phyloP scores from a whole-genome alignment of 2,888 invertebrate genomes.

The Thymelicus sylvestris region DNA sequence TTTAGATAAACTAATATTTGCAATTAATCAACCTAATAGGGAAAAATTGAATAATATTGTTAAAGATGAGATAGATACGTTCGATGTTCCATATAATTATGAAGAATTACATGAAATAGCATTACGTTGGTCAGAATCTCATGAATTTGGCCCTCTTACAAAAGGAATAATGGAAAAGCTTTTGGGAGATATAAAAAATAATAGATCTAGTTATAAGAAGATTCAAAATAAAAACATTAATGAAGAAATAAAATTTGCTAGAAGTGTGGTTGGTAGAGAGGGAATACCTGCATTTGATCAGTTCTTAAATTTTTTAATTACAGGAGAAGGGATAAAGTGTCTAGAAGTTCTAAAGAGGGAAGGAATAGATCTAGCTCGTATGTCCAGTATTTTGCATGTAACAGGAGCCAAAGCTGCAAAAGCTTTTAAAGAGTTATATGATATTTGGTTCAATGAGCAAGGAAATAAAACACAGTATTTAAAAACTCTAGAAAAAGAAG shows the following conservation, averaged over 20 bases:
- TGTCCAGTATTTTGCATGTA: no score
- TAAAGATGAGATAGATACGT: conserved; percentile 40
- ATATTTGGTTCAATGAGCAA: no score
- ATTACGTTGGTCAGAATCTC: conserved; percentile 53
- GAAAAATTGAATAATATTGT: conserved; percentile 41
- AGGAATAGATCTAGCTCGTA: no score
- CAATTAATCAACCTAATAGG: conserved; percentile 38
- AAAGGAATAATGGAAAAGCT: conserved; percentile 32
- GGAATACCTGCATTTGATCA: conserved; percentile 54
- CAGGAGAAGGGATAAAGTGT: conserved; percentile 48
- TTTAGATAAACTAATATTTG: conserved; percentile 44
- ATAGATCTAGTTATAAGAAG: conserved; percentile 45
- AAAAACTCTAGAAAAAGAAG: no score
- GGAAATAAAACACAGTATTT: no score
- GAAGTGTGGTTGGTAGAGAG: conserved; percentile 54
- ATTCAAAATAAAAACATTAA: conserved; percentile 34
- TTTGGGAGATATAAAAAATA: conserved; percentile 47
- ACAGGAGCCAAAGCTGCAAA: no score
- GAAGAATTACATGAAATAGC: conserved; percentile 51
- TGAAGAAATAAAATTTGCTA: conserved; percentile 54
- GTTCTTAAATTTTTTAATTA: conserved; percentile 56
- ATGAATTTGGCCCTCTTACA: conserved; percentile 42
- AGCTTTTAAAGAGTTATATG: no score
- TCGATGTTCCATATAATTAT: conserved; percentile 46
- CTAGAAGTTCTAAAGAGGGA: conserved; percentile 41